Conservation (phyloP, 1,140 invertebrate species). For the Stegodyphus dumicola region DNA sequence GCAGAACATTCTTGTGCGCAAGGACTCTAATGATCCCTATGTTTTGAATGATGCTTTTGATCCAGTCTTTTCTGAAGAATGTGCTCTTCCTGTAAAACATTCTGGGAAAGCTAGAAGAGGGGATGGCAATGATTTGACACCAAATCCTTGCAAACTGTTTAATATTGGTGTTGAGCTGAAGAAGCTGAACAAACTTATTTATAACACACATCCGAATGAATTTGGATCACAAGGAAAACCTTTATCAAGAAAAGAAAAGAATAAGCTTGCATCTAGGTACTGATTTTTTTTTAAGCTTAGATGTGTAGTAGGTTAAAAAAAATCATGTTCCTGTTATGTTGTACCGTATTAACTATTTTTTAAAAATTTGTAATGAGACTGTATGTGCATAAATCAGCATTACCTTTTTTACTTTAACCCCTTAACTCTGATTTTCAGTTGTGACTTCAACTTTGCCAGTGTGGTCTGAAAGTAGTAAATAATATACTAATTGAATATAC, state of each 20-base stretch:
- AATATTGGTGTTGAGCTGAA: slow-evolving; percentile 92
- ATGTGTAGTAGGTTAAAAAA: no score
- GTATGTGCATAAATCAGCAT: no score
- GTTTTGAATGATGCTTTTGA: slow-evolving; percentile 88
- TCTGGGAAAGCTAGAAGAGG: slow-evolving; percentile 89
- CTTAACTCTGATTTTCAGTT: no score
- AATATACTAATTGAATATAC: no score
- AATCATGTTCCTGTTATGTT: no score
- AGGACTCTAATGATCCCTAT: slow-evolving; percentile 85
- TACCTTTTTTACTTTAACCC: no score
- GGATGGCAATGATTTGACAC: slow-evolving; percentile 97
- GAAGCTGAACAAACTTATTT: slow-evolving; percentile 89
- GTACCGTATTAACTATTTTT: no score
- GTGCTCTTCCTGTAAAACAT: slow-evolving; percentile 75
- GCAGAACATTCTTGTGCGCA: slow-evolving; percentile 71
- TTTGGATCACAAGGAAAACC: slow-evolving; percentile 86
- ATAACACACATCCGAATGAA: slow-evolving; percentile 94
- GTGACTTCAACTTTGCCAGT: no score
- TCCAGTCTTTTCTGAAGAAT: slow-evolving; percentile 93
- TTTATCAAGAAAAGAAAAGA: slow-evolving; percentile 96
- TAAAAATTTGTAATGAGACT: no score
- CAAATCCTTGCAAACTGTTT: slow-evolving; percentile 92
- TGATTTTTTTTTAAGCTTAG: not conserved
- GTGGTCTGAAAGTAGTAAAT: no score
- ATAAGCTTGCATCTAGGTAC: slow-evolving; percentile 88